Base-by-base conservation (phyloP, 2,797 vertebrate species). In the Otus scops region DNA sequence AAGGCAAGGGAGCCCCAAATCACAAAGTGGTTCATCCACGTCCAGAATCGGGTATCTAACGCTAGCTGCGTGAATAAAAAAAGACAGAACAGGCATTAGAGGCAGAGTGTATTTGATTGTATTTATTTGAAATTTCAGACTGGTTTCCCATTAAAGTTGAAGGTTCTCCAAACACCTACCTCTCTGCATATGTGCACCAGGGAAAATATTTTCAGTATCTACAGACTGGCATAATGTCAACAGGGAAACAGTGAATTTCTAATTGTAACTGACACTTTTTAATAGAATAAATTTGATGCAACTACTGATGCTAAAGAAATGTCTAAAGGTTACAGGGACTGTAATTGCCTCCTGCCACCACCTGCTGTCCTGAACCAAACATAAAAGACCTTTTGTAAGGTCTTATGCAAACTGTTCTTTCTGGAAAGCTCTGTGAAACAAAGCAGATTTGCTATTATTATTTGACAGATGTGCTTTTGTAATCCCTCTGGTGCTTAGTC, bases 11-110 rank as follows among this genome's bases (percentile, higher is more conserved):
- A 99, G 48, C 99, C 99, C 99, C 99, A 99, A 85, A 99, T 99
- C 70, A 99, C 99, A 97, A 99, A 99, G 97, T 99, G 99, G 98
- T 99, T 99, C 98, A 99, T 98, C 99, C 99, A 99, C 0, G 99
- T 99, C 99, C 99, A 99, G 97, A 99, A 99, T 13, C 99, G 98
- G 9, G 99, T 99, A 96, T 99, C 99, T 95, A 99, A 96, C 4
- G 99, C 99, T n/a, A 99, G 98, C 99, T 99, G 95, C 28, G 96
- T 91, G 88, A 83, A 93, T 5, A 41, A 38, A 43, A 76, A 61
- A 26, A 87, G 7, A 61, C 6, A 64, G 73, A 92, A 65, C 27
- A 50, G 38, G 21, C 7, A 27, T 92, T 28, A 90, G 57, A 28
- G 14, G 28, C 47, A 71, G 22, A 24, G 12, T 0, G 8, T 0